Conservation (phyloP, 2,113 vertebrate genomes). For the Serinus canaria region DNA sequence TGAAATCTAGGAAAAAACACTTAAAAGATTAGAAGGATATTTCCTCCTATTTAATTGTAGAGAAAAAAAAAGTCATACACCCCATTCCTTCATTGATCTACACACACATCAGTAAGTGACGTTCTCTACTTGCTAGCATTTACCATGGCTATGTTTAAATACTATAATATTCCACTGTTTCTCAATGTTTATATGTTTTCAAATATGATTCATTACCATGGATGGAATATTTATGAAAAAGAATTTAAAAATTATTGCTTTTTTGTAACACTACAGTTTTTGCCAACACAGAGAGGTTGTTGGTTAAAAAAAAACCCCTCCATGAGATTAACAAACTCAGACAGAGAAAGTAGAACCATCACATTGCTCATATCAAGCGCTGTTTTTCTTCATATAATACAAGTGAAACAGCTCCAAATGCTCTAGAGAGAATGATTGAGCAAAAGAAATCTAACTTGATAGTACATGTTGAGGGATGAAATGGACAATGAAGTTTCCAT, state of each 20-base stretch:
- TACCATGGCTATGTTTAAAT: background rate
- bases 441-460: conserved; percentile 81
- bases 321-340: conserved; percentile 50
- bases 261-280: background rate
- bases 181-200: background rate
- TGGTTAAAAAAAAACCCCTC: background rate
- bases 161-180: background rate
- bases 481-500: conserved; percentile 92
- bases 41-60: background rate
- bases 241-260: background rate
- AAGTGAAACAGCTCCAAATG: conserved; percentile 62
- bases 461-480: conserved; percentile 84
- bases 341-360: conserved; percentile 56
- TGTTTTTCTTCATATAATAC: conserved; percentile 39
- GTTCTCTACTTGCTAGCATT: background rate
- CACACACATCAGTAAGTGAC: background rate
- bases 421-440: conserved; percentile 74
- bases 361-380: conserved; percentile 11
- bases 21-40: background rate
- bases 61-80: background rate
- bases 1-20: background rate
- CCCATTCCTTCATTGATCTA: background rate
- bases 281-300: background rate
- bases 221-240: background rate
- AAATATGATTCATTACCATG: background rate